Evolutionary conservation across 2,113 vertebrate species (phyloP).

Genomic region (Mesoclemmys tuberculata): DNA sequence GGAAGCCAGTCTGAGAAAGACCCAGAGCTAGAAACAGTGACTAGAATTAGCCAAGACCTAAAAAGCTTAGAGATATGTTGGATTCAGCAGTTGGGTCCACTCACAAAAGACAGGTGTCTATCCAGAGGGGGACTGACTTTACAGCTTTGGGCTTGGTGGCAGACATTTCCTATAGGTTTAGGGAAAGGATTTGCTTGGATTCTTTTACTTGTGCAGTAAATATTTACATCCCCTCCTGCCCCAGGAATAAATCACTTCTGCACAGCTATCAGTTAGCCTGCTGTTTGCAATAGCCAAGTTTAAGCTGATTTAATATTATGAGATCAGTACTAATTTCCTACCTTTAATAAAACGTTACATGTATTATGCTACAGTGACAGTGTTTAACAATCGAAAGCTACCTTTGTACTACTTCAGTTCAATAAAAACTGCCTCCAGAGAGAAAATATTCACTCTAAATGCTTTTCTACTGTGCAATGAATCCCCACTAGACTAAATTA

Average conservation of each 20-base stretch:
- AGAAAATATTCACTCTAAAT: not conserved
- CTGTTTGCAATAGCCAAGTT: not conserved
- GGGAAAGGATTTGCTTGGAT: not conserved
- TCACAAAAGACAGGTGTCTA: not conserved
- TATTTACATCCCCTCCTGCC: not conserved
- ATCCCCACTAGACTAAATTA: not conserved
- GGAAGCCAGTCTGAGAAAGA: not conserved
- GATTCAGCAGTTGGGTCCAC: not conserved
- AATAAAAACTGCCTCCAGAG: not conserved
- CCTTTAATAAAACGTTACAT: not conserved
- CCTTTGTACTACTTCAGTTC: not conserved
- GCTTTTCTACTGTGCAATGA: not conserved
- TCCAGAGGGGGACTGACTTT: not conserved
- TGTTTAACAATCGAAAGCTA: not conserved
- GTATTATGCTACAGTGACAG: not conserved
- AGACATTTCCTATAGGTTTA: not conserved
- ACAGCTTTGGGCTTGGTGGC: rapidly evolving
- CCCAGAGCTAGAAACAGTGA: not conserved
- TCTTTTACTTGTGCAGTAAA: not conserved
- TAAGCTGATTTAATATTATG: too few species aligned
- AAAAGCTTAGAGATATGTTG: not conserved
- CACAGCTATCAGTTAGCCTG: not conserved
- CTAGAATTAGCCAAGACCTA: not conserved
- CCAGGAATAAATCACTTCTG: not conserved
- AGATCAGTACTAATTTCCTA: too few species aligned